Conservation (phyloP, 1,140 invertebrate genomes). For the Bombus terrestris region DNA sequence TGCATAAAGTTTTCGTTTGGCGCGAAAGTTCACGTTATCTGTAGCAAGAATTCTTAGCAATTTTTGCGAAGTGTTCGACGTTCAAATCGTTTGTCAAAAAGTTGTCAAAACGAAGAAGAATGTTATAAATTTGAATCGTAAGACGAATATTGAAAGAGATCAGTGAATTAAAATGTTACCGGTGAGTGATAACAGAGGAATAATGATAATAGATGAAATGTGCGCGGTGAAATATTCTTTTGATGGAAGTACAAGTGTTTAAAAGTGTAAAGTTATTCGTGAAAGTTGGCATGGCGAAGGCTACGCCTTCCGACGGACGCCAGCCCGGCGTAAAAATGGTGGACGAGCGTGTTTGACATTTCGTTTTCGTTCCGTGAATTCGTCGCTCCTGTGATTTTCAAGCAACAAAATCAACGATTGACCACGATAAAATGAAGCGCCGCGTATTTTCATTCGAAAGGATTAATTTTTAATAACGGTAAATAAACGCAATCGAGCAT, state of each 20-base stretch:
- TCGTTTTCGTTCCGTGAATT: not conserved
- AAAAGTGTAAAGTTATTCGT: not conserved
- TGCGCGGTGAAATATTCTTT: not conserved
- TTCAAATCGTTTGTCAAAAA: not conserved
- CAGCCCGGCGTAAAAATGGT: constrained; percentile 64
- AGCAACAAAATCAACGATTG: not conserved
- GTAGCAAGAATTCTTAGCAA: not conserved
- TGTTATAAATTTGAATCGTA: not conserved
- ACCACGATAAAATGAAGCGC: not conserved
- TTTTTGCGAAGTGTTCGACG: not conserved
- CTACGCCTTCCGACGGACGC: constrained; percentile 61
- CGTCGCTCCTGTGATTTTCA: not conserved
- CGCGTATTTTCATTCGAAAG: not conserved
- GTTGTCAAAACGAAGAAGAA: too few species aligned
- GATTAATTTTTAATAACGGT: constrained; percentile 9
- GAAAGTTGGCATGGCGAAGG: not conserved
- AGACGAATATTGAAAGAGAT: not conserved
- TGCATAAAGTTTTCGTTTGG: too few species aligned
- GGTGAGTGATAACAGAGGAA: too few species aligned
- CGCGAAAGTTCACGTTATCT: too few species aligned
- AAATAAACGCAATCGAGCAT: not conserved
- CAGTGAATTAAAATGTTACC: not conserved
- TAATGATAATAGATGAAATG: not conserved
- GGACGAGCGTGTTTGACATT: not conserved
- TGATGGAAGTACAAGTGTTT: not conserved